Conservation (phyloP, 1,140 invertebrate species). For the Trachymyrmex septentrionalis region DNA sequence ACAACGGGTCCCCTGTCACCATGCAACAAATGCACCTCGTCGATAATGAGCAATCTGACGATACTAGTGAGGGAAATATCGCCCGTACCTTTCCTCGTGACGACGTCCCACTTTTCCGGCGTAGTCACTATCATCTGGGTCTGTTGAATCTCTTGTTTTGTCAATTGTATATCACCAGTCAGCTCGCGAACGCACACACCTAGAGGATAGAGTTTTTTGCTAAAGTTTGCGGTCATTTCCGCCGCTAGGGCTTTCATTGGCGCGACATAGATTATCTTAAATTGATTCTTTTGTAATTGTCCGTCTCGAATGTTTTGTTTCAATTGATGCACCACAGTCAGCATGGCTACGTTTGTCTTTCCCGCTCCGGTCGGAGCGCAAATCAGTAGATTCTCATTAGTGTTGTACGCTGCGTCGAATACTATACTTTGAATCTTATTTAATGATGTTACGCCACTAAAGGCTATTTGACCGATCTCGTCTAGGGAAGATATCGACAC, state of each 20-base stretch:
- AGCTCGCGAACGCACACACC: slow-evolving; percentile 96
- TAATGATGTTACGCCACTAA: slow-evolving; percentile 94
- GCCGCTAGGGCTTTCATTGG: slow-evolving; percentile 99
- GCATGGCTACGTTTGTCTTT: slow-evolving; percentile 99
- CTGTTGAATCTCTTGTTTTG: slow-evolving; percentile 96
- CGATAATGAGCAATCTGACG: slow-evolving; percentile 98
- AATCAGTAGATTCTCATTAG: slow-evolving; percentile 98
- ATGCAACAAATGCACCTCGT: slow-evolving; percentile 99
- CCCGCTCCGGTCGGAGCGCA: slow-evolving; percentile 98
- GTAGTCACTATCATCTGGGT: slow-evolving; percentile 99
- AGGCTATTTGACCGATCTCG: slow-evolving; percentile 94
- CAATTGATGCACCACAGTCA: slow-evolving; percentile 96
- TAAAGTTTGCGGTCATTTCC: slow-evolving; percentile 99
- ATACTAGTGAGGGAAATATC: slow-evolving; percentile 96
- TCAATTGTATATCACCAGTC: slow-evolving; percentile 99
- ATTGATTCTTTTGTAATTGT: slow-evolving; percentile 95
- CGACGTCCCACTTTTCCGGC: slow-evolving; percentile 99
- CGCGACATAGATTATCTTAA: slow-evolving; percentile 99
- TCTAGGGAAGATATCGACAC: slow-evolving; percentile 92
- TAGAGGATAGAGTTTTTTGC: slow-evolving; percentile 90
- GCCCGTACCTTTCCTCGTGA: slow-evolving; percentile 97
- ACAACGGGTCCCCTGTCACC: slow-evolving; percentile 99
- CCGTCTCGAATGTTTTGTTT: slow-evolving; percentile 93
- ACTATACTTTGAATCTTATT: slow-evolving; percentile 99
- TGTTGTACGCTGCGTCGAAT: slow-evolving; percentile 97